Conservation (phyloP, 2,888 invertebrate genomes). For the Fragum whitleyi region DNA sequence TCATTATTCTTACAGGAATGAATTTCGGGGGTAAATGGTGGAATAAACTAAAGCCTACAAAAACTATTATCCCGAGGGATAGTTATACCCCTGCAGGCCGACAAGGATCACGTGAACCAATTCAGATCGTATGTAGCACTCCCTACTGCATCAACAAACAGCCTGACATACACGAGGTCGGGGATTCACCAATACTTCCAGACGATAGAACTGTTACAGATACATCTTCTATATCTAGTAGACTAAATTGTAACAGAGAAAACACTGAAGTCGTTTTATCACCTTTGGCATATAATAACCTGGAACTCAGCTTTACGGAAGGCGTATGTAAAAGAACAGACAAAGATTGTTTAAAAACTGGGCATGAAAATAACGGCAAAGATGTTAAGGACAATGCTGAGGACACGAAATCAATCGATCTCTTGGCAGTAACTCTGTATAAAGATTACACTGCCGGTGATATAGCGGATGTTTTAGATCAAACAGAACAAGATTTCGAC, state of each 20-base stretch:
- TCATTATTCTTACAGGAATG: too few relatives aligned
- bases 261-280: not conserved
- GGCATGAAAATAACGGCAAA: not conserved
- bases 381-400: not conserved
- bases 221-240: not conserved
- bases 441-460: constrained; percentile 48
- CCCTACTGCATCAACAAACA: constrained; percentile 18
- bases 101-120: not conserved
- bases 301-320: not conserved
- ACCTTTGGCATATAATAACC: not conserved
- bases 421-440: constrained; percentile 20
- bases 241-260: not conserved
- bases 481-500: not conserved
- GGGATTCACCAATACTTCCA: not conserved
- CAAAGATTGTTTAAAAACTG: not conserved
- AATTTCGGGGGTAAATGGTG: constrained; percentile 3
- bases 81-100: not conserved
- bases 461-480: constrained; percentile 41
- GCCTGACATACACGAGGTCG: not conserved
- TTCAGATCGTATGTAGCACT: not conserved
- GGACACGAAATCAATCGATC: not conserved
- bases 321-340: not conserved
- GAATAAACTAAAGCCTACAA: not conserved
- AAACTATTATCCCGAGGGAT: not conserved
- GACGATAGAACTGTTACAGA: not conserved